phyloP scores from a whole-genome alignment of 2,888 invertebrate species.

The Eupithecia subfuscata region DNA sequence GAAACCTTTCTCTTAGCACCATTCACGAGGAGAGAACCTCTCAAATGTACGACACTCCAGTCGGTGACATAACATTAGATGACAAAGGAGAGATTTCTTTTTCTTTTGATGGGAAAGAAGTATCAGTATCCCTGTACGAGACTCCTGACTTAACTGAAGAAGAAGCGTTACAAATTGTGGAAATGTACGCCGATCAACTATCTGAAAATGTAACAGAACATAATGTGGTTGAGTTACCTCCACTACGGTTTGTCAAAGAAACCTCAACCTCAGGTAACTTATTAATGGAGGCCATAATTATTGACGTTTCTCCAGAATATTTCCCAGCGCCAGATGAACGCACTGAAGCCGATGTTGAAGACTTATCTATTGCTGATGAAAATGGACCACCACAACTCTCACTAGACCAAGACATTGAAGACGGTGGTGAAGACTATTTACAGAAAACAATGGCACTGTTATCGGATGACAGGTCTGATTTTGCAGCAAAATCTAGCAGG shows the following conservation, averaged over 20 bases:
- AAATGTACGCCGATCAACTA: slow-evolving; percentile 97
- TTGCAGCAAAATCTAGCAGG: slow-evolving; percentile 84
- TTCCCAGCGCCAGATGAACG: slow-evolving; percentile 90
- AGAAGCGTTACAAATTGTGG: slow-evolving; percentile 95
- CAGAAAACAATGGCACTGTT: slow-evolving; percentile 76
- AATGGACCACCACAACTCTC: slow-evolving; percentile 75
- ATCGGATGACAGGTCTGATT: slow-evolving; percentile 81
- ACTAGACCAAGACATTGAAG: slow-evolving; percentile 82
- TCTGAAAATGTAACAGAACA: slow-evolving; percentile 94
- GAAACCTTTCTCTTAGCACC: slow-evolving; percentile 93
- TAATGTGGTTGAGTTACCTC: slow-evolving; percentile 93
- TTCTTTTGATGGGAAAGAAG: slow-evolving; percentile 96
- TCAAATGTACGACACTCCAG: slow-evolving; percentile 92
- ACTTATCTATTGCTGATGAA: slow-evolving; percentile 92
- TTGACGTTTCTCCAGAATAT: slow-evolving; percentile 94
- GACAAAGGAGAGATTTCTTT: slow-evolving; percentile 94
- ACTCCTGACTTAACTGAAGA: slow-evolving; percentile 96
- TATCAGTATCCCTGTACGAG: slow-evolving; percentile 95
- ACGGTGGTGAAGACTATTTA: slow-evolving; percentile 82
- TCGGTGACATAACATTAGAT: slow-evolving; percentile 90
- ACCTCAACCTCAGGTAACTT: slow-evolving; percentile 94
- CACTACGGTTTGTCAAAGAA: slow-evolving; percentile 94
- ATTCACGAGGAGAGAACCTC: slow-evolving; percentile 96
- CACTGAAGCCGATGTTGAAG: slow-evolving; percentile 94
- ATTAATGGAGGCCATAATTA: slow-evolving; percentile 95